Base-by-base conservation (phyloP, 2,113 vertebrate species). In the Dendropsophus ebraccatus region DNA sequence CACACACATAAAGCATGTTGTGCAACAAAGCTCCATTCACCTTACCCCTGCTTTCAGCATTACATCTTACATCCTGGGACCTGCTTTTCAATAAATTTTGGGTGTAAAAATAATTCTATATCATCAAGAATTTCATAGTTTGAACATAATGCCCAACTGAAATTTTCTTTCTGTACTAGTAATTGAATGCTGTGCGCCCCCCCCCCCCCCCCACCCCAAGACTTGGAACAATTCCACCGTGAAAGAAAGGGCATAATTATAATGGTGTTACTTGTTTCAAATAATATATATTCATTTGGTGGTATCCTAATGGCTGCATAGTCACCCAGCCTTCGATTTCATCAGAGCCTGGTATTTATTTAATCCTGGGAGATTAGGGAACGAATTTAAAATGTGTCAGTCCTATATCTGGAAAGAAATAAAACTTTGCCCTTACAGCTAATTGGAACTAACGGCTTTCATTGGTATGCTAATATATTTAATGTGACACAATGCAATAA, bases 401-500 rank as follows among this genome's bases (percentile, higher is more conserved):
- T 62, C 70, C 65, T 50, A 58, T 72, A 81, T 81, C 78, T 87
- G 54, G 74, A 62, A 56, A 58, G 50, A 80, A 50, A 80, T 72
- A 80, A 85, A 80, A 80, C 62, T 72, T 73, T 86, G 76, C 50
- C 84, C 84, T 78, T 72, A 69, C 65, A 10, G 11, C 41, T 88
- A 78, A 84, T 87, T 70, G 89, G 74, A 88, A 69, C 23, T 87
- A 87, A 89, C 56, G 73, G 50, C 85, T 90, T 92, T 90, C 82
- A 83, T 41, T 87, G 86, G 45, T 25, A 2, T 14, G 19, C 84
- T 87, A 90, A 47, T 79, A 90, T 81, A 17, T 87, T 88, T 72
- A 85, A 86, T 2, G 69, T 81, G 77, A 87, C 69, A 89, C 82
- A 41, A 49, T 4, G 1, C 47, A 73, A 69, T 69, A 75, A 88